These are phyloP conservation scores for Bungarus multicinctus DNA, from an alignment of 2,113 vertebrate species.

Conservation along the genomic window DNA sequence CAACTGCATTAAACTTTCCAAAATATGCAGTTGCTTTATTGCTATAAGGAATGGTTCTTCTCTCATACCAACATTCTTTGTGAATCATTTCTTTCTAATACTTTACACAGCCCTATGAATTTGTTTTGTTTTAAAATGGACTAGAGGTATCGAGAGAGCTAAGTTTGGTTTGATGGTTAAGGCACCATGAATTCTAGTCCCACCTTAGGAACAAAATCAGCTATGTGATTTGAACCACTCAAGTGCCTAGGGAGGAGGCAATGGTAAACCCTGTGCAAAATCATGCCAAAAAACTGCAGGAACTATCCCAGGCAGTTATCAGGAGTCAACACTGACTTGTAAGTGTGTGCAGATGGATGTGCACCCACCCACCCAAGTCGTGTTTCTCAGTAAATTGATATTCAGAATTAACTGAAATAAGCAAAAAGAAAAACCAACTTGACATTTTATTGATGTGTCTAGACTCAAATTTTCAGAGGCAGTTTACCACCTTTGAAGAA, in stretches of 20 bases:
- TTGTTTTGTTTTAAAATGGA: background rate
- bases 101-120: background rate
- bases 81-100: background rate
- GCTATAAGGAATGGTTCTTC: background rate
- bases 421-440: background rate
- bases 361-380: too few species aligned
- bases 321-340: background rate
- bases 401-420: background rate
- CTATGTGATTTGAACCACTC: background rate
- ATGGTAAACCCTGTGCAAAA: background rate
- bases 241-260: background rate
- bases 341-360: background rate
- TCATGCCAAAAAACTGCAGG: background rate
- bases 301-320: background rate
- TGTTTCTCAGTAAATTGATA: background rate
- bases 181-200: background rate
- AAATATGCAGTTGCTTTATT: background rate
- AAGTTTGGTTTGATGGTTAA: background rate
- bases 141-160: background rate
- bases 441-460: background rate
- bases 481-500: background rate
- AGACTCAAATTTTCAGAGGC: background rate
- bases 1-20: background rate
- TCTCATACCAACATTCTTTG: background rate
- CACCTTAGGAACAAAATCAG: background rate